A percentile compares a stretch with the other conserved stretches of the same genome.
Evolutionary conservation across 1,140 invertebrate species (phyloP).

Genomic region (Drosophila rhopaloa): DNA sequence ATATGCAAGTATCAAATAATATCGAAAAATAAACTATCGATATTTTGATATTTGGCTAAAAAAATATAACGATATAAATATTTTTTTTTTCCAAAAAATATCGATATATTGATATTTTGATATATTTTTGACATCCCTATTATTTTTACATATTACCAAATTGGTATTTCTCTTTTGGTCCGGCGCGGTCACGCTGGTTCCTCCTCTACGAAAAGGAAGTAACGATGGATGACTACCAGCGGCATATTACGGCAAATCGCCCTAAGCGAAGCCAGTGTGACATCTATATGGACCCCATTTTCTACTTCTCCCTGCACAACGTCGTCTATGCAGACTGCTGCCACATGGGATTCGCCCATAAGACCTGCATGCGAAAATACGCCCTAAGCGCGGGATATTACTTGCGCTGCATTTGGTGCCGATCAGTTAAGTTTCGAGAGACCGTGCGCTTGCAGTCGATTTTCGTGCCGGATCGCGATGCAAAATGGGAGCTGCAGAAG

Average conservation of each 20-base stretch:
- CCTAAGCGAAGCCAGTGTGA: conserved; percentile 25
- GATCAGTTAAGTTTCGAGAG: conserved; percentile 47
- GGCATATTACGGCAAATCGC: conserved; percentile 14
- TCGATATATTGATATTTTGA: too few species aligned
- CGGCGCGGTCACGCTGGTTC: too few species aligned
- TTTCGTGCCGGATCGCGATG: conserved; percentile 75
- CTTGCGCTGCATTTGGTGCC: conserved; percentile 71
- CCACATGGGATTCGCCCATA: conserved; percentile 61
- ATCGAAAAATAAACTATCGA: too few species aligned
- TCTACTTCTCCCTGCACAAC: not conserved
- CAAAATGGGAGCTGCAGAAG: conserved; percentile 61
- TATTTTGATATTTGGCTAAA: too few species aligned
- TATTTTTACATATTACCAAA: too few species aligned
- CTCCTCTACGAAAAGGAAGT: too few species aligned
- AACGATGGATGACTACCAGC: conserved; percentile 39
- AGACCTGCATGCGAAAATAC: conserved; percentile 58
- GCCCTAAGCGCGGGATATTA: conserved; percentile 68
- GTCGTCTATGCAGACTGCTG: conserved; percentile 62
- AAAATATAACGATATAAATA: too few species aligned
- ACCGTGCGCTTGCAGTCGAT: conserved; percentile 52
- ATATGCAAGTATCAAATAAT: too few species aligned
- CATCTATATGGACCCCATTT: conserved; percentile 51
- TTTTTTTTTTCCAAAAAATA: too few species aligned
- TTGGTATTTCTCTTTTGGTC: too few species aligned
- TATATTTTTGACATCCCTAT: too few species aligned